A percentile compares a stretch with the other conserved stretches of the same genome.
Evolutionary conservation across 2,113 vertebrate genomes (phyloP).

Genomic region (Natator depressus): DNA sequence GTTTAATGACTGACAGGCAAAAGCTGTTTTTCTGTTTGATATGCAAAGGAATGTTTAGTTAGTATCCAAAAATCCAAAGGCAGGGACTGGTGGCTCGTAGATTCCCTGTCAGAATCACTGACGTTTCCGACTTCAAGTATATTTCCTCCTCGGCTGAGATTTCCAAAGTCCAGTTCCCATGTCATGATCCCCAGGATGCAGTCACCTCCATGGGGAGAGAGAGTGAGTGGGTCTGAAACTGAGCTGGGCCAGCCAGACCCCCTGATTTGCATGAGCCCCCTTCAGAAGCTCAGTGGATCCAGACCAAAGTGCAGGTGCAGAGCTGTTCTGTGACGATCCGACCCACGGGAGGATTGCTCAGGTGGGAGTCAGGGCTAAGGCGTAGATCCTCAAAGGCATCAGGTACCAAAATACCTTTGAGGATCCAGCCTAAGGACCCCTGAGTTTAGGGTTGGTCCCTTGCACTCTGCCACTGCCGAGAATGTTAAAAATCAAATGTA

Average conservation of each 20-base stretch:
- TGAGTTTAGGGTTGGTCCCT: neutral
- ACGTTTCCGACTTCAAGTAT: neutral
- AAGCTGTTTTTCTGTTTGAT: neutral
- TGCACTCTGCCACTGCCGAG: neutral
- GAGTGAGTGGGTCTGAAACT: neutral
- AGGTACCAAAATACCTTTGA: neutral
- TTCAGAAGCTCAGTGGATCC: neutral
- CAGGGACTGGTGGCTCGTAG: neutral
- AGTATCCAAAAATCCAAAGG: neutral
- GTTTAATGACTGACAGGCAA: neutral
- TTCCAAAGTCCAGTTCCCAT: neutral
- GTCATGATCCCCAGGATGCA: neutral
- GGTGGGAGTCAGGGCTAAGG: neutral
- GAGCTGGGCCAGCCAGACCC: neutral
- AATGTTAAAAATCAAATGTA: neutral
- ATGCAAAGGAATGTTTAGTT: neutral
- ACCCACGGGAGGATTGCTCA: neutral
- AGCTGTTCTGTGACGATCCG: neutral
- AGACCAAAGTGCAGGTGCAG: neutral
- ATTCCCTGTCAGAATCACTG: neutral
- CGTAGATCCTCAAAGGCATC: neutral
- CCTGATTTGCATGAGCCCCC: no score
- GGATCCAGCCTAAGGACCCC: neutral
- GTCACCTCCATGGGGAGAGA: neutral
- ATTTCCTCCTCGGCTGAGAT: neutral